Conservation (phyloP, 2,797 vertebrate genomes). For the Liasis olivaceus region DNA sequence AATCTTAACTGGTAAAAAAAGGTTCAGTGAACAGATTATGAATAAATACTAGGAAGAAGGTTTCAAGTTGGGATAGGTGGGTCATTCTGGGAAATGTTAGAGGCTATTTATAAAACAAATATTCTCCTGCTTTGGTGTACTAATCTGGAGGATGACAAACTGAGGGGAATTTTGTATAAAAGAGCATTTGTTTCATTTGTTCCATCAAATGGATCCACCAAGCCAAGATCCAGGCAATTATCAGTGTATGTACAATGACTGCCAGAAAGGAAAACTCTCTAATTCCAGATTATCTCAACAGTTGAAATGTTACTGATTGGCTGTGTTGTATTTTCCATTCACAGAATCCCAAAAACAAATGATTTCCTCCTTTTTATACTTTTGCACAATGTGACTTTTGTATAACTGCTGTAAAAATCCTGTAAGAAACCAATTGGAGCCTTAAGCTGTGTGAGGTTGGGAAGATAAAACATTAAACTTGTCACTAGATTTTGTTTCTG, state of each 20-base stretch:
- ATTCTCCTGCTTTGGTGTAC: not conserved
- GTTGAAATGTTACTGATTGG: not conserved
- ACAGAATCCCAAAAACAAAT: not conserved
- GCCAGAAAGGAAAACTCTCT: not conserved
- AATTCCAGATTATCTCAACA: not conserved
- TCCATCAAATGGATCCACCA: not conserved
- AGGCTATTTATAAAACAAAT: not conserved
- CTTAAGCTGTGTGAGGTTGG: not conserved
- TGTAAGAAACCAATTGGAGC: not conserved
- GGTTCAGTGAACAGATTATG: constrained; percentile 13
- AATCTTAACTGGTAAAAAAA: constrained; percentile 34
- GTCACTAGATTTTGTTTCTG: not conserved
- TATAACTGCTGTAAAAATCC: not conserved
- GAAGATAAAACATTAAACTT: not conserved
- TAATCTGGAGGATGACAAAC: not conserved
- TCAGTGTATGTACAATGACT: fast-evolving
- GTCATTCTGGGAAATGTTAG: not conserved
- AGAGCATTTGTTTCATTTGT: constrained; percentile 1
- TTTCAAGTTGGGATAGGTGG: not conserved
- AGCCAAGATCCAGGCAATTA: constrained; percentile 7
- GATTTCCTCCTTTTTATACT: not conserved
- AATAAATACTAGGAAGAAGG: not conserved
- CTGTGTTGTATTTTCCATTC: not conserved
- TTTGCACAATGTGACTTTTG: not conserved
- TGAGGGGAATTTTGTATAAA: not conserved